These are phyloP conservation scores for Poeciliopsis prolifica DNA, from an alignment of 2,113 vertebrate genomes.

Conservation along the genomic window DNA sequence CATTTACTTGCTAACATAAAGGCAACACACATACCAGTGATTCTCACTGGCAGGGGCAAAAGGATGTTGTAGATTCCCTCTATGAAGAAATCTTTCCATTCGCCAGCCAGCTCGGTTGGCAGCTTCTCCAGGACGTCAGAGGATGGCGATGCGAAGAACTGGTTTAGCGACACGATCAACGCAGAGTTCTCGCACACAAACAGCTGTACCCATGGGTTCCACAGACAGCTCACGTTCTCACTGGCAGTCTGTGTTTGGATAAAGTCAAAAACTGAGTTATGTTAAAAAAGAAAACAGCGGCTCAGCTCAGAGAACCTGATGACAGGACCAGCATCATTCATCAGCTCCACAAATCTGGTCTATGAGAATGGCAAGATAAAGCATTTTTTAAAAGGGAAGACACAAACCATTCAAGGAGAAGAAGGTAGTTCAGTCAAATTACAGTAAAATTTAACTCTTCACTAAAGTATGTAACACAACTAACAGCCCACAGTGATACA, in stretches of 20 bases:
- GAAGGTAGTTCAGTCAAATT: too few relatives aligned
- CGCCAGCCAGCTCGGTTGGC: constrained; percentile 83
- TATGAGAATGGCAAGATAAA: too few relatives aligned
- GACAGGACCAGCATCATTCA: too few relatives aligned
- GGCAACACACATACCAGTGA: constrained; percentile 79
- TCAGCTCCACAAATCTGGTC: too few relatives aligned
- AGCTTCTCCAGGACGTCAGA: constrained; percentile 76
- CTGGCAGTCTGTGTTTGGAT: constrained; percentile 81
- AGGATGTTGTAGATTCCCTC: constrained; percentile 91
- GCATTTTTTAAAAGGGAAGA: too few relatives aligned
- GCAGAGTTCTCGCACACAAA: constrained; percentile 89
- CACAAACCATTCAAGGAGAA: too few relatives aligned
- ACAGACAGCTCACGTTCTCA: constrained; percentile 82
- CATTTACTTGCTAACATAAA: background rate
- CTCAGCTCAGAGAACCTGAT: too few relatives aligned
- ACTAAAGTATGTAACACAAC: too few relatives aligned
- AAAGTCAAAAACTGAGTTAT: background rate
- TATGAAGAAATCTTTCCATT: constrained; percentile 95
- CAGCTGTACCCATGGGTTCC: constrained; percentile 87
- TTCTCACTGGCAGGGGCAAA: constrained; percentile 87
- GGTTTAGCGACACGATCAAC: constrained; percentile 83
- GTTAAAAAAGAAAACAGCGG: too few relatives aligned
- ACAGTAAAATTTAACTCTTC: too few relatives aligned
- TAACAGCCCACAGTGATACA: too few relatives aligned
- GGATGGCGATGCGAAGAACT: constrained; percentile 83